These are phyloP conservation scores for Trogon melanurus DNA, from an alignment of 2,113 vertebrate genomes.

Conservation along the genomic window DNA sequence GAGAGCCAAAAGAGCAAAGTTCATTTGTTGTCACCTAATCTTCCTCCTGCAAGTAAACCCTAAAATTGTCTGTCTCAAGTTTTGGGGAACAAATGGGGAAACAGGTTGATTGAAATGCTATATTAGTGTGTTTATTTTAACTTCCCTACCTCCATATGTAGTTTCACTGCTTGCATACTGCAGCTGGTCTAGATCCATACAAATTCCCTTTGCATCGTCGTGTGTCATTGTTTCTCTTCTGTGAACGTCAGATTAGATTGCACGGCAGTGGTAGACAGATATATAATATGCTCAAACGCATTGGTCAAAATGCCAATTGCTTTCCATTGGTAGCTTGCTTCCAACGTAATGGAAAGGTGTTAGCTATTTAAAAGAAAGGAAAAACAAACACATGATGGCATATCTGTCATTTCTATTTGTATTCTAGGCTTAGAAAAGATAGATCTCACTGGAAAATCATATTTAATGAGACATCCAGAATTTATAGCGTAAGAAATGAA, in stretches of 20 bases:
- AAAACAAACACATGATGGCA: not conserved
- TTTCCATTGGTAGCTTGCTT: not conserved
- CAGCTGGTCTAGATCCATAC: not conserved
- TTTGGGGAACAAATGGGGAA: not conserved
- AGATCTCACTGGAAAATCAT: not conserved
- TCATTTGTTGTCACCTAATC: not conserved
- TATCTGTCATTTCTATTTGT: conserved; percentile 16
- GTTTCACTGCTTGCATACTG: not conserved
- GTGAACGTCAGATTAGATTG: not conserved
- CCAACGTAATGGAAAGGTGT: not conserved
- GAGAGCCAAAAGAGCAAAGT: not conserved
- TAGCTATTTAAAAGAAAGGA: conserved; percentile 1
- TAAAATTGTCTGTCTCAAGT: not conserved
- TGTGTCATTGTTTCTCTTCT: not conserved
- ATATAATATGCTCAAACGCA: not conserved
- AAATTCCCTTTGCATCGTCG: not conserved
- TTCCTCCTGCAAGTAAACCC: not conserved
- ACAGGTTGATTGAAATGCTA: not conserved
- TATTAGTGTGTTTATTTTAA: not conserved
- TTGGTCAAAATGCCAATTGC: not conserved
- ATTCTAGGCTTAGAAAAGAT: not conserved
- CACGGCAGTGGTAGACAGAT: not conserved
- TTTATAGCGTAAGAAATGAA: not conserved
- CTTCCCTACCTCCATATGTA: not conserved
- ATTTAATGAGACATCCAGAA: conserved; percentile 23